Conservation (phyloP, 2,113 vertebrate genomes). For the Anthoscopus minutus region DNA sequence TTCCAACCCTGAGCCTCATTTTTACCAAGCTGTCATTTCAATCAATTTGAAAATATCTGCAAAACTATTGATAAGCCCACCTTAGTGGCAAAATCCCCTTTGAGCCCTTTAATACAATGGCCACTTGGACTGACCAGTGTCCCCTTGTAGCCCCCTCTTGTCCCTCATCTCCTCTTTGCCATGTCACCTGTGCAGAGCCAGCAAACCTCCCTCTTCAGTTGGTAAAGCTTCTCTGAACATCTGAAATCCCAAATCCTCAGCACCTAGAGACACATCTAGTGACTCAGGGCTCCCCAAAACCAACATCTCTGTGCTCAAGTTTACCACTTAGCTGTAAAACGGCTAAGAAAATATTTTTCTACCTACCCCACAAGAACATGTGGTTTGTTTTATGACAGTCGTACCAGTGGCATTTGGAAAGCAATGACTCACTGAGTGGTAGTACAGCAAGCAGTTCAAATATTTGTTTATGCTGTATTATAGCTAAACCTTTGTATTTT, state of each 20-base stretch:
- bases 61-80: not conserved
- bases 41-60: not conserved
- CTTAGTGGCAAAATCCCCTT: not conserved
- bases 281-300: not conserved
- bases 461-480: not conserved
- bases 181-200: not conserved
- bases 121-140: not conserved
- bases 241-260: not conserved
- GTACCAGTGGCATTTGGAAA: not conserved
- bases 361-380: not conserved
- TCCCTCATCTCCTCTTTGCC: not conserved
- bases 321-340: not conserved
- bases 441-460: not conserved
- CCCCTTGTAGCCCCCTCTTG: not conserved
- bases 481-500: not conserved
- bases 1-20: not conserved
- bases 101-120: not conserved
- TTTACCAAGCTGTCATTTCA: not conserved
- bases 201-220: not conserved
- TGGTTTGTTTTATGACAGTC: constrained; percentile 8
- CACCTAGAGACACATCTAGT: not conserved
- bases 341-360: not conserved
- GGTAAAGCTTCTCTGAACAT: not conserved
- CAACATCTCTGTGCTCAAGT: not conserved
- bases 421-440: constrained; percentile 3